Percentiles rank a stretch among this genome's conserved stretches.
Evolutionary conservation across 2,113 vertebrate genomes (phyloP).

Genomic region (Vidua macroura): DNA sequence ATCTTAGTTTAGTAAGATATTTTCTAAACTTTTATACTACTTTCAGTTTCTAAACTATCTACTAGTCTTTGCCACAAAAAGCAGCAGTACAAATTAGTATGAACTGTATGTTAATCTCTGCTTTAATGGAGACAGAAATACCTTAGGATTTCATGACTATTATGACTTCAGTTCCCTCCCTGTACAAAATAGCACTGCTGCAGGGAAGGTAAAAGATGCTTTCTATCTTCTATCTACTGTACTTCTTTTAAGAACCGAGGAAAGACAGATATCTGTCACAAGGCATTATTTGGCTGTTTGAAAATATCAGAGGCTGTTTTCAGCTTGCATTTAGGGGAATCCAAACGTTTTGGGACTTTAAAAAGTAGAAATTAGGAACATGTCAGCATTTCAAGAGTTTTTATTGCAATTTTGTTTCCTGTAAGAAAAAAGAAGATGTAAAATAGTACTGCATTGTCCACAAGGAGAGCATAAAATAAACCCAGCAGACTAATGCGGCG

Average conservation of each 20-base stretch:
- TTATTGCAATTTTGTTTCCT: not conserved
- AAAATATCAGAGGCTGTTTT: slow-evolving; percentile 25
- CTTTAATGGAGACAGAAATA: not conserved
- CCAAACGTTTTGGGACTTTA: not conserved
- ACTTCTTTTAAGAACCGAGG: slow-evolving; percentile 10
- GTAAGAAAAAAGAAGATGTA: not conserved
- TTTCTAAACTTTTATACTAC: not conserved
- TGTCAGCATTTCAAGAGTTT: slow-evolving; percentile 26
- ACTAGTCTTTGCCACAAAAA: not conserved
- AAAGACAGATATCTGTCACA: slow-evolving; percentile 2
- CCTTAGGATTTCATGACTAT: not conserved
- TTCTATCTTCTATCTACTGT: not conserved
- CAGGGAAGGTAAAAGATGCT: slow-evolving; percentile 25
- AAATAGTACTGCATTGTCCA: not conserved
- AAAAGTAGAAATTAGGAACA: not conserved
- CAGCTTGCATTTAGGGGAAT: not conserved
- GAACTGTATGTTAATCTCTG: not conserved
- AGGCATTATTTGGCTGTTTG: not conserved
- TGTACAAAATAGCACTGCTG: not conserved
- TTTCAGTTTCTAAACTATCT: not conserved
- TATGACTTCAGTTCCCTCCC: not conserved
- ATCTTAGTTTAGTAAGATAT: not conserved
- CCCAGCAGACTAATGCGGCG: not conserved
- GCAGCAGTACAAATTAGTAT: not conserved
- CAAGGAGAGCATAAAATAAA: not conserved